Base-by-base conservation (phyloP, 2,888 invertebrate genomes). In the Nomada fabriciana region DNA sequence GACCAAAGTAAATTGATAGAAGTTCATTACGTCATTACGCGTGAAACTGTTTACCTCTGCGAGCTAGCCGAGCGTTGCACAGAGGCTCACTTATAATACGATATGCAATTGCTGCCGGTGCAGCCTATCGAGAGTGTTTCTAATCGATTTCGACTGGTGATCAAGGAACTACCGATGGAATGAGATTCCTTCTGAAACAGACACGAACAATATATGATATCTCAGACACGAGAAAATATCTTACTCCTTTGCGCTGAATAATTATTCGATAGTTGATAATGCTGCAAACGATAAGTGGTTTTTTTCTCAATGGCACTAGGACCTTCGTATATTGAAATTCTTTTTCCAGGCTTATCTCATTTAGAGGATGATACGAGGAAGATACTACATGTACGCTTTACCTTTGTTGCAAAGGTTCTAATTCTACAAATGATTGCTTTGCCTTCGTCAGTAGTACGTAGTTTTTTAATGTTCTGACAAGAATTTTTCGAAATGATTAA, bases 21-120 rank as follows among this genome's bases (percentile, higher is more conserved):
- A 82, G 86, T 83, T 82, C 83, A 86, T 89, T 89, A 85, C 86
- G 82, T 84, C 86, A 71, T 89, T 89, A 84, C 76, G 80, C 82
- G 75, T 80, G 80, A 88, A 88, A 85, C 83, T 83, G 89, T 85
- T 67, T 67, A 61, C 64, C 60, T 29, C 55, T n/a, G 61, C 50
- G 50, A 53, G 67, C 57, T 59, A 70, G 42, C 69, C 68, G 55
- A 78, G 53, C 76, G 68, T 65, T 76, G 60, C 61, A 18, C 65
- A 53, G 47, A 68, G 53, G 60, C 29, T 23, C 36, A 47, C 74
- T 77, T 65, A 77, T 77, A 74, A 77, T 43, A 74, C 50, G 63
- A 77, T 77, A 77, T 47, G 43, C 52, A 43, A 60, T 75, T 77
- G 52, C 60, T 15, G n/a, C 15, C 47, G 47, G 72, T 20, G 11